phyloP scores from a whole-genome alignment of 2,113 vertebrate species.

The Formicarius rufipectus region DNA sequence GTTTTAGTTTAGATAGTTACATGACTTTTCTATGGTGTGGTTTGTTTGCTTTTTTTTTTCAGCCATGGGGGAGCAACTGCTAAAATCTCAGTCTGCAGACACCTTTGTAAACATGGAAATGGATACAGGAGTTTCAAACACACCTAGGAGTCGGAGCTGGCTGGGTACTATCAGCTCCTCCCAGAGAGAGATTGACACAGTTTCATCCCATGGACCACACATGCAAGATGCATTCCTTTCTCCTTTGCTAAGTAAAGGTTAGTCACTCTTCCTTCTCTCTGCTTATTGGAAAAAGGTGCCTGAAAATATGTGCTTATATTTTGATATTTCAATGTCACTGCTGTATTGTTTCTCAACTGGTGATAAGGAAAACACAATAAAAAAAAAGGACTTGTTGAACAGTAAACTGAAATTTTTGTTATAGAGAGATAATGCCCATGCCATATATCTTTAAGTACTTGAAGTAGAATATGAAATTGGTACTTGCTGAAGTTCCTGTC shows the following conservation, averaged over 20 bases:
- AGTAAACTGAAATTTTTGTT: background rate
- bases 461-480: background rate
- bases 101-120: conserved; percentile 86
- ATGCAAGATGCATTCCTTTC: conserved; percentile 94
- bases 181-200: conserved; percentile 84
- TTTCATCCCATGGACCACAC: conserved; percentile 86
- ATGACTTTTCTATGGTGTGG: background rate
- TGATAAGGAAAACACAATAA: background rate
- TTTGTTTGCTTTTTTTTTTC: background rate
- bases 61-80: conserved; percentile 84
- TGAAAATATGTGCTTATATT: background rate
- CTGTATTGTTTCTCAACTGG: background rate
- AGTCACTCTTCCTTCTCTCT: conserved; percentile 37
- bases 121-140: conserved; percentile 76
- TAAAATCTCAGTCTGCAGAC: conserved; percentile 91
- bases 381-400: background rate
- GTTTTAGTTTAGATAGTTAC: background rate
- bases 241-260: conserved; percentile 94
- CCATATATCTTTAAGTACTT: background rate
- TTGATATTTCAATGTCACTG: background rate
- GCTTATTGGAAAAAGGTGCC: background rate
- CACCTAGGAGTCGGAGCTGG: conserved; percentile 85
- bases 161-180: conserved; percentile 78
- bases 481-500: background rate
- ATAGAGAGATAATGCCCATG: background rate